phyloP scores from a whole-genome alignment of 2,888 invertebrate species.

The Limnephilus marmoratus region DNA sequence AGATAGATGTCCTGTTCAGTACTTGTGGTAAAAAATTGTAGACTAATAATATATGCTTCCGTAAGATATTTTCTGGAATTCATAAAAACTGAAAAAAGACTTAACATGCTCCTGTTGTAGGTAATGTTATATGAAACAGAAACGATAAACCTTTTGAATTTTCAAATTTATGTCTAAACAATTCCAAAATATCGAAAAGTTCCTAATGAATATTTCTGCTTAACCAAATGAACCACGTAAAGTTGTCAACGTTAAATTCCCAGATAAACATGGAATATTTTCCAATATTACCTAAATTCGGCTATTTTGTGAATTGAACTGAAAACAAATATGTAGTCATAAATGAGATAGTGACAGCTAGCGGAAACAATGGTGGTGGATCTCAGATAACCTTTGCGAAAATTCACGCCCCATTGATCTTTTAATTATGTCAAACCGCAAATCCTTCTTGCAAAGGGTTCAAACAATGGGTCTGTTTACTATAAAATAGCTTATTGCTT shows the following conservation, averaged over 20 bases:
- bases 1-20: neutral
- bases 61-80: too few relatives aligned
- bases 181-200: too few relatives aligned
- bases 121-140: neutral
- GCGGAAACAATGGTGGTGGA: constrained; percentile 46
- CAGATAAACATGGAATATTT: neutral
- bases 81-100: too few relatives aligned
- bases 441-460: constrained; percentile 47
- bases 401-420: constrained; percentile 54
- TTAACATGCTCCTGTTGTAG: too few relatives aligned
- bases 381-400: constrained; percentile 42
- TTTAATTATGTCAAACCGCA: constrained; percentile 60
- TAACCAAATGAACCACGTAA: neutral
- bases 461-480: constrained; percentile 47
- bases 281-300: constrained; percentile 20
- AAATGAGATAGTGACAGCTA: constrained; percentile 49
- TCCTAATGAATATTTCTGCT: neutral
- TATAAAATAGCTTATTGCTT: constrained; percentile 43
- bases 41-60: too few relatives aligned
- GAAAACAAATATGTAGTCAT: constrained; percentile 41
- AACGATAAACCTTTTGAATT: neutral
- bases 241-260: neutral
- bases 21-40: neutral
- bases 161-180: too few relatives aligned
- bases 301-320: constrained; percentile 42